These are phyloP conservation scores for Alaudala cheleensis DNA, from an alignment of 2,113 vertebrate genomes.

Conservation along the genomic window DNA sequence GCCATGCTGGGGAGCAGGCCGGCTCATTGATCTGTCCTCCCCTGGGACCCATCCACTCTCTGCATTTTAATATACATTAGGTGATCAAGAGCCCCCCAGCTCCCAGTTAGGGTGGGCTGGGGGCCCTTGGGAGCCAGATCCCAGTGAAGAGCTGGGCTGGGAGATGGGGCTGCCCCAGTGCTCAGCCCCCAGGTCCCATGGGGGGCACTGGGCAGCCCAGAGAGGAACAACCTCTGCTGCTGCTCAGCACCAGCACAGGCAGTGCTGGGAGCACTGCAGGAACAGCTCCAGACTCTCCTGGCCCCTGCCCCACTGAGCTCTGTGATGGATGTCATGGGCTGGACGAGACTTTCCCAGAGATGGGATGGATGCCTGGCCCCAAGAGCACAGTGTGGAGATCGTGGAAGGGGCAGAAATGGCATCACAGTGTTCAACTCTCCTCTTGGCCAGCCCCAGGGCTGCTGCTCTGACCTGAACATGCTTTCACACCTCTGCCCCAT, in stretches of 20 bases:
- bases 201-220: neutral
- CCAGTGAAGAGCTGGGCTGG: neutral
- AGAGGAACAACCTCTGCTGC: neutral
- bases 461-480: neutral
- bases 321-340: neutral
- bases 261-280: fast-evolving
- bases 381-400: fast-evolving
- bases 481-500: neutral
- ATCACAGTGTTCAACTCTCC: neutral
- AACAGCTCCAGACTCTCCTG: neutral
- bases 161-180: neutral
- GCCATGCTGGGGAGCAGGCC: neutral
- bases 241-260: fast-evolving
- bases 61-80: conserved; percentile 40
- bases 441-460: neutral
- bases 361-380: neutral
- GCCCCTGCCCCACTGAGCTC: neutral
- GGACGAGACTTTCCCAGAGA: neutral
- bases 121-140: neutral
- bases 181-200: fast-evolving
- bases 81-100: neutral
- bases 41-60: conserved; percentile 6
- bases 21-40: conserved; percentile 21
- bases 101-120: neutral
- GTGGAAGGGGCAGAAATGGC: neutral